Base-by-base conservation (phyloP, 2,888 invertebrate genomes). In the Aphodius sticticus region DNA sequence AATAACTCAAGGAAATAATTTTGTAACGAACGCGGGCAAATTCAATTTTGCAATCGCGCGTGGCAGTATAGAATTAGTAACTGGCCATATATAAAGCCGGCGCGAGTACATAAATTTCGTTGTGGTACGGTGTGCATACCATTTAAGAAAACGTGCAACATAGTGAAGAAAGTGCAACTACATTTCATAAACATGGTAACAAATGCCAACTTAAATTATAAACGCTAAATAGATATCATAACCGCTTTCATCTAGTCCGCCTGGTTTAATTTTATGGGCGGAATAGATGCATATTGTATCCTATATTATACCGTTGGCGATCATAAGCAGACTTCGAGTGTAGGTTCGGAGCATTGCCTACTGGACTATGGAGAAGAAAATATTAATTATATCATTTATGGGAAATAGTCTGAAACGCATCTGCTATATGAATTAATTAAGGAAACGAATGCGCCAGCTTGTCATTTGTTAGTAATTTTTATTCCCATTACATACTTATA, bases 71-170 rank as follows among this genome's bases (percentile, higher is more conserved):
- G 53, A 53, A 53, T 53, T 53, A 53, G 53, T 53, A 53, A 53
- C 9, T 53, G 53, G 6, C 53, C 53, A 53, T 53, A 53, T 26
- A 26, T 53, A 53, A 53, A 53, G 53, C 53, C 53, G 12, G 53
- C 53, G 53, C 53, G 6, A 53, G 53, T 53, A 53, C 53, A 53
- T 53, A 53, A 53, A 53, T 53, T 53, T 53, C 53, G 12, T 53
- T 9, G 53, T 53, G 7, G 12, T 53, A 53, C 53, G 12, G 53
- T 53, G 53, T 53, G 53, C 53, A 53, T 53, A 53, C 53, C 2
- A 53, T 53, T 53, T 53, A 53, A 53, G 53, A 53, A 53, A 53
- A 53, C 53, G 53, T 53, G 53, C 53, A 53, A 53, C 53, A 53
- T 53, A 53, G 53, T 53, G 53, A 53, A 53, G 53, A 53, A 53